Percentiles rank a stretch among this genome's conserved stretches.
Evolutionary conservation across 1,140 invertebrate genomes (phyloP).

Genomic region (Neuroterus valhalla): DNA sequence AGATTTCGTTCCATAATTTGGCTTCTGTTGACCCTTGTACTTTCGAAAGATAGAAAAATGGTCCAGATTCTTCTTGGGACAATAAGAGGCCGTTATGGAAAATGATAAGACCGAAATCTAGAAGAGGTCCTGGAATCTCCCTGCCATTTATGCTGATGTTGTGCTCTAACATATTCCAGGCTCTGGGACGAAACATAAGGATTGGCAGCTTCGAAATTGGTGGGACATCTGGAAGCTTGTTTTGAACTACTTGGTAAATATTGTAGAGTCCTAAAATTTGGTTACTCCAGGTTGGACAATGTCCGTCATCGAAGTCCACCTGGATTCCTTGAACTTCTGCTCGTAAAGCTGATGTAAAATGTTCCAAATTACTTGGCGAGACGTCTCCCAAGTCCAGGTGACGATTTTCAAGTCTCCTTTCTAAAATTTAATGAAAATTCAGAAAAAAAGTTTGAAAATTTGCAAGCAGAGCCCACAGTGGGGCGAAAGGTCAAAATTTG

Average conservation of each 20-base stretch:
- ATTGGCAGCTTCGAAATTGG: constrained; percentile 76
- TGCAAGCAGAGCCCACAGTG: too few species aligned
- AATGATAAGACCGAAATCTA: constrained; percentile 83
- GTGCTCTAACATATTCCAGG: constrained; percentile 86
- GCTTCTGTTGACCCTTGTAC: constrained; percentile 81
- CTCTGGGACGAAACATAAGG: constrained; percentile 82
- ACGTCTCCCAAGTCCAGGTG: constrained; percentile 79
- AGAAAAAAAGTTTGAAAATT: constrained; percentile 24
- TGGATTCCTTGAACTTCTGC: constrained; percentile 77
- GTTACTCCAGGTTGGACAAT: constrained; percentile 84
- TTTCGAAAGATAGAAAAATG: constrained; percentile 83
- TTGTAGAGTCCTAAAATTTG: constrained; percentile 81
- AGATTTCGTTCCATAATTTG: constrained; percentile 83
- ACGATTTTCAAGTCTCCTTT: constrained; percentile 63
- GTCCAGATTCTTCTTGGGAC: constrained; percentile 76
- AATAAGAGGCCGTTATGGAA: constrained; percentile 79
- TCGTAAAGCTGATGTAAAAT: constrained; percentile 76
- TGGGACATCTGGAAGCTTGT: constrained; percentile 74
- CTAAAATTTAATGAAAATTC: constrained; percentile 36
- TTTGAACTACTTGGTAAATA: constrained; percentile 77
- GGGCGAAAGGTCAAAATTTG: too few species aligned
- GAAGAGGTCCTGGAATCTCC: constrained; percentile 80
- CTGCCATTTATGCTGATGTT: constrained; percentile 82
- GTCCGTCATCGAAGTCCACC: constrained; percentile 83
- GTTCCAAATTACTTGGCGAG: constrained; percentile 75